Base-by-base conservation (phyloP, 2,113 vertebrate genomes). In the Thomomys bottae region DNA sequence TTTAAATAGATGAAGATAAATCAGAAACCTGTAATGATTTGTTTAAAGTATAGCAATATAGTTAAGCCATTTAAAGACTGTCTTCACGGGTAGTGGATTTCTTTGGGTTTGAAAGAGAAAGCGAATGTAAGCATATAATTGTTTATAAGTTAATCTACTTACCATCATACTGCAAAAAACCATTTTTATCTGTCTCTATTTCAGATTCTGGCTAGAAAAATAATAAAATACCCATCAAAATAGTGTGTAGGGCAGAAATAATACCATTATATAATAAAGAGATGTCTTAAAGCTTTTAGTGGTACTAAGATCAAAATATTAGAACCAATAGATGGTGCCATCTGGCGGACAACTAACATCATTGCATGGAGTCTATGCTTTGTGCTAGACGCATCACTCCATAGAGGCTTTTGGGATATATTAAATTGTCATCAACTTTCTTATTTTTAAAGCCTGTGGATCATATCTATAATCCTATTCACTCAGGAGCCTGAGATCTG, bases 151-250 rank as follows among this genome's bases (percentile, higher is more conserved):
- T 26, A 73, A 89, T 89, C 59, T 88, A 96, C 98, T 98, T 96
- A 99, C 99, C 98, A 97, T 99, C 99, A 95, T 99, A 99, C 3
- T 98, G 98, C 89, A 99, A 98, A 97, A 99, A 99, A 94, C 99
- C 99, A 90, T 93, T 98, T 90, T 97, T 96, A 98, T 99, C 99
- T 91, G 95, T 98, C 92, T 98, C 97, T 92, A 99, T 98, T 91
- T 98, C 95, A 91, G 97, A 98, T 38, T 98, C 98, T 68, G 98
- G 98, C 99, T 99, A 89, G 40, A 54, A 87, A 57, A 87, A 83
- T 84, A 96, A 88, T 70, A 94, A 63, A 70, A 76, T 40, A 73
- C 8, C 28, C 42, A 86, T 91, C 34, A 95, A 92, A 95, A 93
- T 6, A n/a, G 23, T 45, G 3, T 76, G 49, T 28, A 75, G 20